phyloP scores from a whole-genome alignment of 2,888 invertebrate genomes.

The Pachymerium ferrugineum region DNA sequence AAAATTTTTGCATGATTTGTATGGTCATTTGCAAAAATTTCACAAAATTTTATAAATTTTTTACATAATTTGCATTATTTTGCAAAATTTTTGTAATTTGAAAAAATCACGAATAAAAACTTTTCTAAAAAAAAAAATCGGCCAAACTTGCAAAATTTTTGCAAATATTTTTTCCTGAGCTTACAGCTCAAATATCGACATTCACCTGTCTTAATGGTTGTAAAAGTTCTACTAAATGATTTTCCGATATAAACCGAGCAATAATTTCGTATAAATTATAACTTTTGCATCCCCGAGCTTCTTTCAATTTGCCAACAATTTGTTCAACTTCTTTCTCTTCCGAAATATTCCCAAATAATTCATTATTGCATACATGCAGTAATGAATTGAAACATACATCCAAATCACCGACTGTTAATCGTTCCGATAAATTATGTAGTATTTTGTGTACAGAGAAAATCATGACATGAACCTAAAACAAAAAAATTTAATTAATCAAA shows the following conservation, averaged over 20 bases:
- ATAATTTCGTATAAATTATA: constrained; percentile 77
- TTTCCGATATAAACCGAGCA: constrained; percentile 70
- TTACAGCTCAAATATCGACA: neutral
- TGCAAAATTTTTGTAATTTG: neutral
- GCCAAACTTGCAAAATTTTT: neutral
- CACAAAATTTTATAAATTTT: too few relatives aligned
- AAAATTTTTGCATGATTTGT: too few relatives aligned
- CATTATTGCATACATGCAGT: constrained; percentile 74
- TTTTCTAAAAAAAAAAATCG: constrained; percentile 6
- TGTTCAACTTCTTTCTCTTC: constrained; percentile 90
- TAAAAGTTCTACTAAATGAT: constrained; percentile 67
- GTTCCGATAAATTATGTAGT: constrained; percentile 62
- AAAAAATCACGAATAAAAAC: constrained; percentile 23
- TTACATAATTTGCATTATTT: too few relatives aligned
- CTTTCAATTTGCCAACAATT: constrained; percentile 63
- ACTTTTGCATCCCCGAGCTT: constrained; percentile 64
- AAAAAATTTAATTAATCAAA: constrained; percentile 20
- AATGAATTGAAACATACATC: constrained; percentile 70
- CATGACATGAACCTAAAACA: constrained; percentile 70
- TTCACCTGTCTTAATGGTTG: constrained; percentile 71
- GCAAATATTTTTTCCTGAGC: neutral
- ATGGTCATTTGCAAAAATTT: too few relatives aligned
- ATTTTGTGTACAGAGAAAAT: constrained; percentile 82
- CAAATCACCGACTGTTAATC: constrained; percentile 71
- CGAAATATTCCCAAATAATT: constrained; percentile 77